Conservation (phyloP, 2,797 vertebrate genomes). For the Clarias pachynema region DNA sequence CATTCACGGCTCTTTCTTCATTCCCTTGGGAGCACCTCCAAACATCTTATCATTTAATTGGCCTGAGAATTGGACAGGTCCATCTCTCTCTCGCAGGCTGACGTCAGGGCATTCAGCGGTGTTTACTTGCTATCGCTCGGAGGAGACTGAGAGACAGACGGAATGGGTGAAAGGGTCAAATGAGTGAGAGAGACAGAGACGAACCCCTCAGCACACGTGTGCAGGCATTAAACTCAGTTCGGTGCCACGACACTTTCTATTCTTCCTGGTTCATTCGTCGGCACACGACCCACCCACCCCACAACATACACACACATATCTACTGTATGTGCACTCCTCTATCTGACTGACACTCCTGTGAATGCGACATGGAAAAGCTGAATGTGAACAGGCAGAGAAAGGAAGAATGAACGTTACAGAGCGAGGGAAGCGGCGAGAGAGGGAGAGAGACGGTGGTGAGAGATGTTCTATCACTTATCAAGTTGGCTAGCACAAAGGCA, state of each 20-base stretch:
- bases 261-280: slow-evolving; percentile 39
- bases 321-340: slow-evolving; percentile 3
- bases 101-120: slow-evolving; percentile 44
- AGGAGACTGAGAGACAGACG: slow-evolving; percentile 2
- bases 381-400: slow-evolving; percentile 20
- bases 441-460: slow-evolving; percentile 8
- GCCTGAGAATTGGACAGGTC: slow-evolving; percentile 52
- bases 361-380: slow-evolving; percentile 31
- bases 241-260: slow-evolving; percentile 44
- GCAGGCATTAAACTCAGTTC: slow-evolving; percentile 36
- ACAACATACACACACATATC: slow-evolving; percentile 25
- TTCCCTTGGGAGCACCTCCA: slow-evolving; percentile 40
- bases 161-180: slow-evolving; percentile 25
- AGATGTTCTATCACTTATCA: slow-evolving; percentile 47
- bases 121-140: slow-evolving; percentile 41
- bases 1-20: slow-evolving; percentile 43
- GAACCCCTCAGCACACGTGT: background rate
- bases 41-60: slow-evolving; percentile 61
- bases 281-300: background rate
- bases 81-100: slow-evolving; percentile 36
- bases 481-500: slow-evolving; percentile 33
- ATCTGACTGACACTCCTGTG: slow-evolving; percentile 39
- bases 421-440: background rate
- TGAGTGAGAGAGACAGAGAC: slow-evolving; percentile 3
- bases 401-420: background rate